These are phyloP conservation scores for Apaloderma vittatum DNA, from an alignment of 2,113 vertebrate species.

Conservation along the genomic window DNA sequence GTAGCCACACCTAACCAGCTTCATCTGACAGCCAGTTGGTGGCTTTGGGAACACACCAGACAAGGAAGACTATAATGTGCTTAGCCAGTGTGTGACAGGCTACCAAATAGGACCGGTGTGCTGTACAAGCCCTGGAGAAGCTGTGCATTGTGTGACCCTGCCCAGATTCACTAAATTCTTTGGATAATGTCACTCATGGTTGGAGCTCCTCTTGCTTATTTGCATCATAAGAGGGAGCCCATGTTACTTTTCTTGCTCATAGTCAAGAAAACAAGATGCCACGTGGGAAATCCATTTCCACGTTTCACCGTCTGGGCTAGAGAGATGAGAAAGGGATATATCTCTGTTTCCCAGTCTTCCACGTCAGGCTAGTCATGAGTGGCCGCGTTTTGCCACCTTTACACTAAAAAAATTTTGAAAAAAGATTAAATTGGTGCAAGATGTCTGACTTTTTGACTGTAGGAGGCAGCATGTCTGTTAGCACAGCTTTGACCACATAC, in stretches of 20 bases:
- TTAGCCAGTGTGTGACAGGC: neutral
- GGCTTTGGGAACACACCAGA: neutral
- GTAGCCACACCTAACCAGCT: neutral
- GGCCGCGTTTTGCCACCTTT: neutral
- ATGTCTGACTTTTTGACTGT: neutral
- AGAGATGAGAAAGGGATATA: neutral
- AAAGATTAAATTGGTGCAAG: neutral
- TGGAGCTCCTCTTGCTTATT: neutral
- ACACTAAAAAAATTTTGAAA: neutral
- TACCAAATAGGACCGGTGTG: neutral
- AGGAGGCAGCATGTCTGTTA: neutral
- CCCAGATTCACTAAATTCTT: neutral
- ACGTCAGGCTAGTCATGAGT: neutral
- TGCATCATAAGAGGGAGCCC: neutral
- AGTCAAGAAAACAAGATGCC: neutral
- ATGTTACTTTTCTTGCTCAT: accelerated
- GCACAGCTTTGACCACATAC: neutral
- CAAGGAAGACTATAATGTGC: neutral
- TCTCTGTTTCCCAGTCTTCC: neutral
- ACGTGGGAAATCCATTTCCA: neutral
- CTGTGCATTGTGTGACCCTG: neutral
- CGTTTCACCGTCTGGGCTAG: accelerated
- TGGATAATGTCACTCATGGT: neutral
- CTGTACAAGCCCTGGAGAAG: neutral
- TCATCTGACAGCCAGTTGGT: neutral